A percentile compares a stretch with the other conserved stretches of the same genome.
Evolutionary conservation across 1,140 invertebrate species (phyloP).

Genomic region (Orussus abietinus): DNA sequence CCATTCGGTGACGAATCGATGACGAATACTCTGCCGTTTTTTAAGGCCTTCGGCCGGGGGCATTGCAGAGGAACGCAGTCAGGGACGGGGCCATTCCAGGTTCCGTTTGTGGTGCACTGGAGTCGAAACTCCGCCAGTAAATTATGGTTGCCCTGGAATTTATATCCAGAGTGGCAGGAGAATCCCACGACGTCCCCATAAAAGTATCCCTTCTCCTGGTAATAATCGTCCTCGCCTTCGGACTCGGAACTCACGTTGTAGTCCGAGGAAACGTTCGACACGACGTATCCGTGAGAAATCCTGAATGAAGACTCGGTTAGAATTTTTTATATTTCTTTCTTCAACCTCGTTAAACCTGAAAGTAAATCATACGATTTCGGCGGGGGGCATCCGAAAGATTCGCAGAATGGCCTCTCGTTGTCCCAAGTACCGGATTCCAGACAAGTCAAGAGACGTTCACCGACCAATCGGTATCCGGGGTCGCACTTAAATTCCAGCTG

Average conservation of each 20-base stretch:
- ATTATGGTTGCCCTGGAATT: conserved; percentile 26
- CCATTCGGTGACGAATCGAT: conserved; percentile 3
- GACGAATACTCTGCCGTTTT: conserved; percentile 24
- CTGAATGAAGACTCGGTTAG: conserved; percentile 16
- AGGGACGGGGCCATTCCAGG: conserved; percentile 36
- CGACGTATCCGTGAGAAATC: conserved; percentile 23
- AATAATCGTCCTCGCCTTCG: conserved; percentile 2
- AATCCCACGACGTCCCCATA: conserved; percentile 27
- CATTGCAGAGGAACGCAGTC: conserved; percentile 29
- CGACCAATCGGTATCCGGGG: conserved; percentile 42
- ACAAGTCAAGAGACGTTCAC: conserved; percentile 50
- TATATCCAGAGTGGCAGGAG: conserved; percentile 29
- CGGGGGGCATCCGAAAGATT: conserved; percentile 26
- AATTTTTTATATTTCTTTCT: not conserved
- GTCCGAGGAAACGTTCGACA: conserved; percentile 7
- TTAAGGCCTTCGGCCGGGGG: conserved; percentile 16
- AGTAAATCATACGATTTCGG: conserved; percentile 24
- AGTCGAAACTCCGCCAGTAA: conserved; percentile 26
- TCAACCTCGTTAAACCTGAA: not conserved
- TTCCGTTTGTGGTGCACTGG: conserved; percentile 41
- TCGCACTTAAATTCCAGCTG: conserved; percentile 53
- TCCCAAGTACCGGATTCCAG: conserved; percentile 51
- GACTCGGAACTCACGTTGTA: conserved; percentile 2
- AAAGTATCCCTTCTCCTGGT: conserved; percentile 15
- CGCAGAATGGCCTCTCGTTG: conserved; percentile 38